Evolutionary conservation across 2,888 invertebrate species (phyloP).

Genomic region (Hermaeophaga mercurialis): DNA sequence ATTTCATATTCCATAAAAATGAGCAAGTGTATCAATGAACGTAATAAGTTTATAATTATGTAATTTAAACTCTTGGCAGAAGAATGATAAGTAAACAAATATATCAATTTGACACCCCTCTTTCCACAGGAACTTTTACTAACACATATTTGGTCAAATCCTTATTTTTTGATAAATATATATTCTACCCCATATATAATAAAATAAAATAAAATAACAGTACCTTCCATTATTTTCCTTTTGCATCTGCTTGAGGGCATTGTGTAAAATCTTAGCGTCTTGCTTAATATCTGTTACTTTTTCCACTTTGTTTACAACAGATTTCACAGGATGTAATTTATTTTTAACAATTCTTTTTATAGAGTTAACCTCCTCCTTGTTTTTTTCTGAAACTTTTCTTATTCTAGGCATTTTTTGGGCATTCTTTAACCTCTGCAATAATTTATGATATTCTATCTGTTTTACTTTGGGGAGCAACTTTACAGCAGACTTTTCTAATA

Average conservation of each 20-base stretch:
- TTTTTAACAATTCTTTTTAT: conserved; percentile 31
- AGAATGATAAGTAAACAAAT: too few species aligned
- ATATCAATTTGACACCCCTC: too few species aligned
- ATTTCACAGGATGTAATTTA: conserved; percentile 19
- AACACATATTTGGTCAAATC: too few species aligned
- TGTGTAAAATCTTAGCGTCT: conserved; percentile 31
- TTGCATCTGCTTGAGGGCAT: conserved; percentile 47
- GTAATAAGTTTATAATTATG: too few species aligned
- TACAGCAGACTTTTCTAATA: conserved; percentile 49
- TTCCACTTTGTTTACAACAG: background rate
- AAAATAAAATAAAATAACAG: conserved; percentile 18
- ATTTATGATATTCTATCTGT: conserved; percentile 54
- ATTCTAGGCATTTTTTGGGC: conserved; percentile 42
- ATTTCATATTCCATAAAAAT: too few species aligned
- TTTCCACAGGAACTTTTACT: too few species aligned
- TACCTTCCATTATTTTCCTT: conserved; percentile 53
- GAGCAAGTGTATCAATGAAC: too few species aligned
- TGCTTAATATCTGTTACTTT: conserved; percentile 27
- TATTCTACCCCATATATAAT: too few species aligned
- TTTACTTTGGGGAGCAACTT: conserved; percentile 54
- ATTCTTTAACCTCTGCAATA: conserved; percentile 50
- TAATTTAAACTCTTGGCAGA: too few species aligned
- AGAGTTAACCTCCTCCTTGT: conserved; percentile 9
- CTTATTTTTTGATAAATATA: too few species aligned
- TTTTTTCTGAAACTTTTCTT: conserved; percentile 29